Percentiles rank a stretch among this genome's conserved stretches.
Conservation (phyloP, 2,888 invertebrate genomes). For the Spodoptera littoralis region DNA sequence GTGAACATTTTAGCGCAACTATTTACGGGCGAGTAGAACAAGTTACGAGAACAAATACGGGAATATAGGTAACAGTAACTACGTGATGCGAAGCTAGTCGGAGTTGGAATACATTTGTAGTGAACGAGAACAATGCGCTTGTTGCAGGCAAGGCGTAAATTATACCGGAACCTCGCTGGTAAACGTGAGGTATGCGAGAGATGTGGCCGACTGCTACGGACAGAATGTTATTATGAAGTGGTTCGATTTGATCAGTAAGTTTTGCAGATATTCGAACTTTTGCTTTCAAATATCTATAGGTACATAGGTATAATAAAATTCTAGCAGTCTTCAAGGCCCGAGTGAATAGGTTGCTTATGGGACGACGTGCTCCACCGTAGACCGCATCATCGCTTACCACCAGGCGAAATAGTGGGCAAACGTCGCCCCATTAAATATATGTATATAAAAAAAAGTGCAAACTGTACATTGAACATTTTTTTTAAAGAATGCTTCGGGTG, state of each 20-base stretch:
- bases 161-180: conserved; percentile 82
- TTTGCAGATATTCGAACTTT: conserved; percentile 2
- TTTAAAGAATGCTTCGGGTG: too few species aligned
- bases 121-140: conserved; percentile 54
- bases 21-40: conserved; percentile 31
- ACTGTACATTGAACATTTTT: too few species aligned
- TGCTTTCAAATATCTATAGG: not conserved
- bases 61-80: conserved; percentile 22
- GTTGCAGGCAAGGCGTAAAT: conserved; percentile 80
- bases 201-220: conserved; percentile 82
- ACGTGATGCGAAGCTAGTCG: conserved; percentile 26
- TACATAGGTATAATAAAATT: too few species aligned
- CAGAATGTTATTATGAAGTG: conserved; percentile 86
- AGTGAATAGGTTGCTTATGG: too few species aligned
- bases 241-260: conserved; percentile 86
- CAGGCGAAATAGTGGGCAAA: too few species aligned
- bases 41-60: conserved; percentile 31
- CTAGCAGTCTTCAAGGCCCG: too few species aligned
- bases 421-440: too few species aligned
- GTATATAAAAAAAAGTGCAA: too few species aligned
- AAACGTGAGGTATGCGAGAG: conserved; percentile 81
- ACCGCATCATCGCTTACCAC: too few species aligned
- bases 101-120: conserved; percentile 39
- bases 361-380: too few species aligned
- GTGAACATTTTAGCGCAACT: conserved; percentile 17